A percentile compares a stretch with the other conserved stretches of the same genome.
Conservation (phyloP, 2,113 vertebrate species). For the Protomyctophum bolini region DNA sequence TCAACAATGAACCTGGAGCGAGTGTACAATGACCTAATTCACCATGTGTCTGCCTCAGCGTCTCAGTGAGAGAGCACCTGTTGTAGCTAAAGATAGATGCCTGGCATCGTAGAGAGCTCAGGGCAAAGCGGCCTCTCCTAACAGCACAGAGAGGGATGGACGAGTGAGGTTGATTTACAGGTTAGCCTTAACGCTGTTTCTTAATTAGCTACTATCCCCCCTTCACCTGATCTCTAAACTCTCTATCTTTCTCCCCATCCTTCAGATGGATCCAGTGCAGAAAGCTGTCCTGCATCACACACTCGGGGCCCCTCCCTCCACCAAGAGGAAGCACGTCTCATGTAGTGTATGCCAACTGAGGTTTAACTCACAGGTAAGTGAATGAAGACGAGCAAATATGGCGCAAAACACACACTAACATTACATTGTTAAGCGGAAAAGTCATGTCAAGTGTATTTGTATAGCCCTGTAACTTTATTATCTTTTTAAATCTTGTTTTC, state of each 20-base stretch:
- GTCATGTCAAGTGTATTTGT: no score
- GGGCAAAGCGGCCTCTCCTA: conserved; percentile 22
- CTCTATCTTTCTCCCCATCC: conserved; percentile 38
- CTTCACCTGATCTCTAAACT: not conserved
- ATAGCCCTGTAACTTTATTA: no score
- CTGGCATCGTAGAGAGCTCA: conserved; percentile 5
- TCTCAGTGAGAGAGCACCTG: conserved; percentile 20
- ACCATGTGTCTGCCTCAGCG: conserved; percentile 12
- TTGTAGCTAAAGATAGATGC: conserved; percentile 31
- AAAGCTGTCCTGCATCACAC: conserved; percentile 98
- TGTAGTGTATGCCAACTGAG: conserved; percentile 96
- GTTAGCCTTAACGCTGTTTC: conserved; percentile 39
- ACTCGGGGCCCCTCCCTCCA: conserved; percentile 87
- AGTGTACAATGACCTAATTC: conserved; percentile 21
- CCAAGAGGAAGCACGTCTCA: conserved; percentile 92
- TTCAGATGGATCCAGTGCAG: conserved; percentile 97
- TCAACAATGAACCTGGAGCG: not conserved
- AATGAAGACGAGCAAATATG: conserved; percentile 11
- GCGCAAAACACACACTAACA: not conserved
- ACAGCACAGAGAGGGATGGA: conserved; percentile 23
- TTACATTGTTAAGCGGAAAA: no score
- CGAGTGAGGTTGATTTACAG: conserved; percentile 44
- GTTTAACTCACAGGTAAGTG: conserved; percentile 99
- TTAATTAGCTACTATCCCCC: conserved; percentile 71
- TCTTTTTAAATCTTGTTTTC: no score